Evolutionary conservation across 1,140 invertebrate species (phyloP).

Genomic region (Euwallacea similis): DNA sequence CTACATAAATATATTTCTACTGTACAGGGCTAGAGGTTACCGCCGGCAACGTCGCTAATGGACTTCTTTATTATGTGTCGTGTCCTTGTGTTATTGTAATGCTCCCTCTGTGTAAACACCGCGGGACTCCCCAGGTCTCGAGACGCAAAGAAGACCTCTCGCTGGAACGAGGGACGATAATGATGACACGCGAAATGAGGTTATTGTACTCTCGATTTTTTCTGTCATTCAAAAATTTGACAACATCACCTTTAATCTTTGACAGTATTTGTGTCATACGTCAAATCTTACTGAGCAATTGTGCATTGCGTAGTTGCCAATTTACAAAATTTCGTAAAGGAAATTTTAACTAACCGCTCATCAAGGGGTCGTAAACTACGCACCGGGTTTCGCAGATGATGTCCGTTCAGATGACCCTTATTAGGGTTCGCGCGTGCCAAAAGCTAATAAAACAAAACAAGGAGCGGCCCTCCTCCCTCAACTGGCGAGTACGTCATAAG

Average conservation of each 20-base stretch:
- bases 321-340: no score
- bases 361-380: neutral
- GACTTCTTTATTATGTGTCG: constrained; percentile 32
- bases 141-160: constrained; percentile 1
- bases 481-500: neutral
- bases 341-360: neutral
- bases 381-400: constrained; percentile 4
- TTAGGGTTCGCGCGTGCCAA: constrained; percentile 1
- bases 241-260: no score
- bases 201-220: no score
- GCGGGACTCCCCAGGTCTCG: constrained; percentile 19
- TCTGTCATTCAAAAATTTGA: no score
- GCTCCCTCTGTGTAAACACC: constrained; percentile 33
- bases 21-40: neutral
- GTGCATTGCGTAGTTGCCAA: no score
- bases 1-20: constrained; percentile 12
- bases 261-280: no score
- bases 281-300: no score
- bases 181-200: no score
- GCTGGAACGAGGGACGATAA: no score
- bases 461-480: neutral
- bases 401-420: constrained; percentile 8
- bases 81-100: constrained; percentile 29
- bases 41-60: constrained; percentile 30
- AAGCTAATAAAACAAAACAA: constrained; percentile 11